Conservation (phyloP, 2,113 vertebrate genomes). For the Cheirogaleus medius region DNA sequence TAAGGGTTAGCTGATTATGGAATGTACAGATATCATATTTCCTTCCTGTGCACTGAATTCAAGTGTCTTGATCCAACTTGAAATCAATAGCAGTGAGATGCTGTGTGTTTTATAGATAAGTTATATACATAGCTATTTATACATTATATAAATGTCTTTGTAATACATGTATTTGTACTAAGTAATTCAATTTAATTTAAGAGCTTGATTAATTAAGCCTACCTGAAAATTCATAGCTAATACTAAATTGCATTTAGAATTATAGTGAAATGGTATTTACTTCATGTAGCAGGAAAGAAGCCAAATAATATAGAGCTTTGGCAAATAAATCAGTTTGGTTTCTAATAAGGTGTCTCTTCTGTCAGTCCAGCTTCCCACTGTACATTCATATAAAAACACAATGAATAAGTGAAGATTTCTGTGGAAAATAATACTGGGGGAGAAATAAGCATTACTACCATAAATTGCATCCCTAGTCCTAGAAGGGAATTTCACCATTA, state of each 20-base stretch:
- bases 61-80: conserved; percentile 70
- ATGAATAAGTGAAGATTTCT: neutral
- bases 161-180: conserved; percentile 36
- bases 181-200: conserved; percentile 24
- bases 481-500: neutral
- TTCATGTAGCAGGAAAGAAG: neutral
- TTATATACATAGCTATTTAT: conserved; percentile 21
- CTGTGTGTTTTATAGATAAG: conserved; percentile 50
- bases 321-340: conserved; percentile 16
- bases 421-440: neutral
- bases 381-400: neutral
- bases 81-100: conserved; percentile 74
- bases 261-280: neutral
- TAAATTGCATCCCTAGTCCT: rapidly evolving
- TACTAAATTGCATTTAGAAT: conserved; percentile 33
- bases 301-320: neutral
- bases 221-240: conserved; percentile 43
- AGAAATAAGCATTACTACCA: neutral
- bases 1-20: conserved; percentile 74
- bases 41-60: conserved; percentile 76
- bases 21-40: conserved; percentile 73
- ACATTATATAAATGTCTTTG: conserved; percentile 12
- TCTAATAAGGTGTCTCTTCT: neutral
- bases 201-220: conserved; percentile 38
- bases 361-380: neutral